These are phyloP conservation scores for Nerophis ophidion DNA, from an alignment of 2,113 vertebrate species.

Conservation along the genomic window DNA sequence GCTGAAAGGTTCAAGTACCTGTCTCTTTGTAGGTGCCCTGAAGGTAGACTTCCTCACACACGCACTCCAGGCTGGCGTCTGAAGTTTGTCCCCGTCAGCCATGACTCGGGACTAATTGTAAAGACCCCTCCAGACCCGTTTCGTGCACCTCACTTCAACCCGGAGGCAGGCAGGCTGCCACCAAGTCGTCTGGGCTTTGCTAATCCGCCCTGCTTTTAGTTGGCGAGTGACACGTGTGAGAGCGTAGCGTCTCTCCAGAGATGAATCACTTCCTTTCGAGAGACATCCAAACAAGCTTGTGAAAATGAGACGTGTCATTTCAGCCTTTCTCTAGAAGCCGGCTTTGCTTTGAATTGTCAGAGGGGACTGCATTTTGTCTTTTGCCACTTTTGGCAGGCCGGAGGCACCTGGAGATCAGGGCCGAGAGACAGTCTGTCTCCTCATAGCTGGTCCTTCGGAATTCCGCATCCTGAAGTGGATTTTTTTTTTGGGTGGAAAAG, in stretches of 20 bases:
- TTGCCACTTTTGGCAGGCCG: slow-evolving; percentile 55
- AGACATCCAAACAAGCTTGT: slow-evolving; percentile 30
- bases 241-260: slow-evolving; percentile 10
- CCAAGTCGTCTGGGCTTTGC: slow-evolving; percentile 16
- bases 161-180: slow-evolving; percentile 12
- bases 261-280: slow-evolving; percentile 26
- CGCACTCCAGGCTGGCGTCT: slow-evolving; percentile 51
- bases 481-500: slow-evolving; percentile 42
- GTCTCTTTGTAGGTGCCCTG: slow-evolving; percentile 43
- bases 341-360: slow-evolving; percentile 37
- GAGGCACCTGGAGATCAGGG: slow-evolving; percentile 55
- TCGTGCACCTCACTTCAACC: slow-evolving; percentile 12
- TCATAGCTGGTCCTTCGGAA: slow-evolving; percentile 25
- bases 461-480: slow-evolving; percentile 29
- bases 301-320: slow-evolving; percentile 34
- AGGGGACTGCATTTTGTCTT: slow-evolving; percentile 50
- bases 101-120: slow-evolving; percentile 40
- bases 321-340: slow-evolving; percentile 27
- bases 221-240: slow-evolving; percentile 20
- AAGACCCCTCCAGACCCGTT: slow-evolving; percentile 27
- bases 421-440: slow-evolving; percentile 52
- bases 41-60: slow-evolving; percentile 39
- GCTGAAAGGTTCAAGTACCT: slow-evolving; percentile 43
- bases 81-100: slow-evolving; percentile 47
- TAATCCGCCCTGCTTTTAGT: slow-evolving; percentile 19